Evolutionary conservation across 2,113 vertebrate genomes (phyloP).

Genomic region (Brachypodius melanocephalos): DNA sequence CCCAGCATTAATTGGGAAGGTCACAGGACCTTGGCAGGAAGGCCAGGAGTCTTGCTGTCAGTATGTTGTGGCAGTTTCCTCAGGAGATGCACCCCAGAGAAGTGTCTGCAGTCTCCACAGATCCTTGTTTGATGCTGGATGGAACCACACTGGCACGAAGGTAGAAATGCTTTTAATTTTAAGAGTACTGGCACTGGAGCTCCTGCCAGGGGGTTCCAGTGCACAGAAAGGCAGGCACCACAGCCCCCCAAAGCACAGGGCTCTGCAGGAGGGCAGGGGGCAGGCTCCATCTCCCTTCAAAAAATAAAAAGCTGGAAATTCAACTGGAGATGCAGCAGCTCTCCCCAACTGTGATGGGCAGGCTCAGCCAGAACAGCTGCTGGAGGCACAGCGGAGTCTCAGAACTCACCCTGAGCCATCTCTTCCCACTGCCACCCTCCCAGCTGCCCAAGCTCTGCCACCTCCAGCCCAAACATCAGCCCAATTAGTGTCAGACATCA

Average conservation of each 20-base stretch:
- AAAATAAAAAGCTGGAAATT: neutral
- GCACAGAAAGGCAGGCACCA: neutral
- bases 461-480: neutral
- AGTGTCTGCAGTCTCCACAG: neutral
- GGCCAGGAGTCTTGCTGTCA: neutral
- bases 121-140: neutral
- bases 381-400: neutral
- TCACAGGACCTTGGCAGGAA: neutral
- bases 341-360: accelerated
- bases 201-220: neutral
- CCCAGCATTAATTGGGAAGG: slow-evolving; percentile 32
- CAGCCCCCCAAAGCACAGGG: neutral
- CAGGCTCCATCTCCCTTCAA: neutral
- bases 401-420: neutral
- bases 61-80: neutral
- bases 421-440: neutral
- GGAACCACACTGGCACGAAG: neutral
- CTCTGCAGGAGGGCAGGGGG: neutral
- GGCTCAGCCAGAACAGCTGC: neutral
- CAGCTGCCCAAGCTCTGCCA: neutral
- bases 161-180: neutral
- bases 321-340: neutral
- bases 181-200: neutral
- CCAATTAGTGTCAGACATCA: accelerated
- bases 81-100: neutral